These are phyloP conservation scores for Penelope pileata DNA, from an alignment of 2,113 vertebrate species.

Conservation along the genomic window DNA sequence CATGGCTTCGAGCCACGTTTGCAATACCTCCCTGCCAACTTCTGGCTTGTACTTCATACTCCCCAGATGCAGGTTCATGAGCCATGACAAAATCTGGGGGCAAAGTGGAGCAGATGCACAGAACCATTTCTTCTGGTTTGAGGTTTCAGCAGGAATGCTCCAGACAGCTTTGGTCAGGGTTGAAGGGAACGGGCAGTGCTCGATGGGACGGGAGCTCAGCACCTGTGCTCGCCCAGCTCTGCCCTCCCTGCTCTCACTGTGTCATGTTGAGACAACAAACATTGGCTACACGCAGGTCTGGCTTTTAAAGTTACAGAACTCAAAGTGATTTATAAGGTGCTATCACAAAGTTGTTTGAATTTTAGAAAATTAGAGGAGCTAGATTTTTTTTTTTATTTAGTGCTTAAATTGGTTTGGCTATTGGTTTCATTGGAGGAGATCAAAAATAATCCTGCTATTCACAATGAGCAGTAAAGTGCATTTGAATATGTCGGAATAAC, in stretches of 20 bases:
- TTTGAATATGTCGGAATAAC: slow-evolving; percentile 22
- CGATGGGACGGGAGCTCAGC: background rate
- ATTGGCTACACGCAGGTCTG: background rate
- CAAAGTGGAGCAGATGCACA: slow-evolving; percentile 17
- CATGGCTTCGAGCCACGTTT: slow-evolving; percentile 2
- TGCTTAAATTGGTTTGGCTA: background rate
- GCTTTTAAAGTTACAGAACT: slow-evolving; percentile 18
- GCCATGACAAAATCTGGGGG: slow-evolving; percentile 31
- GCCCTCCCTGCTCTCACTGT: background rate
- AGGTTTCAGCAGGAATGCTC: slow-evolving; percentile 34
- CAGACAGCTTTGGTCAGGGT: background rate
- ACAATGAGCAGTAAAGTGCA: background rate
- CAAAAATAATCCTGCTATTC: slow-evolving; percentile 8
- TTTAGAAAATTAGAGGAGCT: background rate
- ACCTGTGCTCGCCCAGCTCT: background rate
- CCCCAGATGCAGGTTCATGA: slow-evolving; percentile 42
- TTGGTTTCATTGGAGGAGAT: slow-evolving; percentile 42
- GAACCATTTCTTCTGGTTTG: background rate
- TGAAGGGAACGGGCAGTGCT: background rate
- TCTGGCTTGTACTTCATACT: background rate
- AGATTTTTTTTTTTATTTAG: background rate
- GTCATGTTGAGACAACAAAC: background rate
- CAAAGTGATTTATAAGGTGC: background rate
- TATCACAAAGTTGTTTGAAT: background rate
- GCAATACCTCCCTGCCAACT: background rate